These are phyloP conservation scores for Crepidodera aurea DNA, from an alignment of 2,888 invertebrate species.

Conservation along the genomic window DNA sequence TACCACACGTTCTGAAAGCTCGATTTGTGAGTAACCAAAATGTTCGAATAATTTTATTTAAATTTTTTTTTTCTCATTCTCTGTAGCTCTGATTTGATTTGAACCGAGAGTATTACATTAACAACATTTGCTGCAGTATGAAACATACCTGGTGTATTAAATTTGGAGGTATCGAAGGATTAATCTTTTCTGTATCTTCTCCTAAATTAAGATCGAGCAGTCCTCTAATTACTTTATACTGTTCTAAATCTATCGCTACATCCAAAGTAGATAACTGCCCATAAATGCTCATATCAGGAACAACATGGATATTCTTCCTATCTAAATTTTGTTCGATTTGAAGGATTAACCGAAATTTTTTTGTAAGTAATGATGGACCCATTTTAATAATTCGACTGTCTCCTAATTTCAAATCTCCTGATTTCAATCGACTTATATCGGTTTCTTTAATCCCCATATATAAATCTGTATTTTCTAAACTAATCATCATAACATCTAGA, in stretches of 20 bases:
- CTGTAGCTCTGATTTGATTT: too few relatives aligned
- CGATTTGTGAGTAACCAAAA: too few relatives aligned
- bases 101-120: too few relatives aligned
- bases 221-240: conserved; percentile 88
- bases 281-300: conserved; percentile 84
- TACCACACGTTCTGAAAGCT: too few relatives aligned
- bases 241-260: conserved; percentile 80
- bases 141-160: conserved; percentile 52
- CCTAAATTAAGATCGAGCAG: conserved; percentile 90
- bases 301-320: conserved; percentile 63
- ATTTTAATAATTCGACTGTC: conserved; percentile 64
- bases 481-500: conserved; percentile 78
- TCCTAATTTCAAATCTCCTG: conserved; percentile 59
- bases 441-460: conserved; percentile 67
- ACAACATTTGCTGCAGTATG: too few relatives aligned
- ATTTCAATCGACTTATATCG: conserved; percentile 44
- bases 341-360: conserved; percentile 82
- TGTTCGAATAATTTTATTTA: too few relatives aligned
- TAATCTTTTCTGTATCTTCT: conserved; percentile 78
- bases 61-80: too few relatives aligned
- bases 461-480: conserved; percentile 79
- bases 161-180: conserved; percentile 55
- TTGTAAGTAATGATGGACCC: conserved; percentile 78
- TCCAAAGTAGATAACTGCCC: conserved; percentile 88
- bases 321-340: conserved; percentile 85